These are phyloP conservation scores for Lepisosteus oculatus DNA, from an alignment of 2,113 vertebrate species.

Conservation along the genomic window DNA sequence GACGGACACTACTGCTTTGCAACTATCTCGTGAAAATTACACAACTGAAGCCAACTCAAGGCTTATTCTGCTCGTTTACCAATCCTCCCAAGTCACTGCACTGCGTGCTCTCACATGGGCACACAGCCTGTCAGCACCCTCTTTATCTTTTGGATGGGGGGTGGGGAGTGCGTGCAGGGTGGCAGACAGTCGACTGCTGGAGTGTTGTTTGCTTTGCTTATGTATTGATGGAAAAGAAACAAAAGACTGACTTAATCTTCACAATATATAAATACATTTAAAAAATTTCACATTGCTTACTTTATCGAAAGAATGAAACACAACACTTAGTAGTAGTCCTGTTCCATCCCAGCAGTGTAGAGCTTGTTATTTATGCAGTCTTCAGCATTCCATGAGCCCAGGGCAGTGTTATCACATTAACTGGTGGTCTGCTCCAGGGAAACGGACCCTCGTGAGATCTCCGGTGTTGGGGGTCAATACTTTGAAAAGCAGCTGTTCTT, in stretches of 20 bases:
- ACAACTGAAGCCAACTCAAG: no score
- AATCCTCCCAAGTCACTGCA: no score
- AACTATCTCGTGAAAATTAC: no score
- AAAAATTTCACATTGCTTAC: constrained; percentile 23
- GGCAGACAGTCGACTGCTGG: neutral
- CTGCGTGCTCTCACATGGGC: no score
- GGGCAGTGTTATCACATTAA: neutral
- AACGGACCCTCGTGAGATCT: constrained; percentile 1
- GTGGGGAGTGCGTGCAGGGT: constrained; percentile 1
- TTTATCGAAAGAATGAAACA: constrained; percentile 17
- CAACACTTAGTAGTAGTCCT: neutral
- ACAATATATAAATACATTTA: constrained; percentile 11
- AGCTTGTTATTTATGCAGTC: neutral
- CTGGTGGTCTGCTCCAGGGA: constrained; percentile 3
- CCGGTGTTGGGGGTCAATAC: neutral
- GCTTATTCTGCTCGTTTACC: no score
- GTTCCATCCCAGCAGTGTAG: no score
- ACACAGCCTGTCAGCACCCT: neutral
- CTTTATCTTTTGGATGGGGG: constrained; percentile 4
- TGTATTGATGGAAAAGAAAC: constrained; percentile 6
- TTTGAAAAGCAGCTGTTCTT: no score
- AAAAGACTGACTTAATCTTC: constrained; percentile 11
- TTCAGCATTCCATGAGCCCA: neutral
- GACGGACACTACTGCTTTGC: no score
- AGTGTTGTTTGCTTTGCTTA: constrained; percentile 1